Conservation (phyloP, 2,888 invertebrate genomes). For the Zele albiditarsus region DNA sequence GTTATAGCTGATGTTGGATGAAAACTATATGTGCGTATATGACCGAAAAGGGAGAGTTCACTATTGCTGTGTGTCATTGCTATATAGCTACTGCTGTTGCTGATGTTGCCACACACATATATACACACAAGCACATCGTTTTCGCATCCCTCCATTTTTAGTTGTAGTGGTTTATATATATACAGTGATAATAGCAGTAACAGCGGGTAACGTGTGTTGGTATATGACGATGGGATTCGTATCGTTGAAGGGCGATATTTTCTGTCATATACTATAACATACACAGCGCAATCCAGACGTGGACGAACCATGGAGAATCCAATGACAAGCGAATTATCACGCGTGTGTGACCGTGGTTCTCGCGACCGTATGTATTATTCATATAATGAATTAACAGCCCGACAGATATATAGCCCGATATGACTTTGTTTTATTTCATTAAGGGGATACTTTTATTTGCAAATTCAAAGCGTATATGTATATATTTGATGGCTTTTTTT, state of each 20-base stretch:
- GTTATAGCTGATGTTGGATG: not conserved
- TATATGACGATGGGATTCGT: not conserved
- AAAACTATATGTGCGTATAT: not conserved
- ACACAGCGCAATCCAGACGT: slow-evolving; percentile 29
- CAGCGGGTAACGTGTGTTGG: not conserved
- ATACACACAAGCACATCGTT: slow-evolving; percentile 7
- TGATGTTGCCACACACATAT: not conserved
- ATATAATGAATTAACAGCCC: slow-evolving; percentile 61
- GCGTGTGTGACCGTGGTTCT: slow-evolving; percentile 59
- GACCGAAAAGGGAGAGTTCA: slow-evolving; percentile 8
- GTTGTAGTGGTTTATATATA: not conserved
- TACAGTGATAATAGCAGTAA: not conserved
- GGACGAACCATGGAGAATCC: slow-evolving; percentile 63
- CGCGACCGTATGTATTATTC: slow-evolving; percentile 58
- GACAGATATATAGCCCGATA: not conserved
- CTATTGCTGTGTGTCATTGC: not conserved
- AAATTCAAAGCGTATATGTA: no score
- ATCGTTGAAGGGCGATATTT: not conserved
- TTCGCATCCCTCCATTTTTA: not conserved
- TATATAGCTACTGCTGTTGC: not conserved
- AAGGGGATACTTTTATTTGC: not conserved
- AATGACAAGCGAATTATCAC: slow-evolving; percentile 68
- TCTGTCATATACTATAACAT: not conserved
- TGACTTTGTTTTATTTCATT: slow-evolving; percentile 4
- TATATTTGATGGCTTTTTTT: no score